These are phyloP conservation scores for Pteropus rufus DNA, from an alignment of 2,797 vertebrate species.

Conservation along the genomic window DNA sequence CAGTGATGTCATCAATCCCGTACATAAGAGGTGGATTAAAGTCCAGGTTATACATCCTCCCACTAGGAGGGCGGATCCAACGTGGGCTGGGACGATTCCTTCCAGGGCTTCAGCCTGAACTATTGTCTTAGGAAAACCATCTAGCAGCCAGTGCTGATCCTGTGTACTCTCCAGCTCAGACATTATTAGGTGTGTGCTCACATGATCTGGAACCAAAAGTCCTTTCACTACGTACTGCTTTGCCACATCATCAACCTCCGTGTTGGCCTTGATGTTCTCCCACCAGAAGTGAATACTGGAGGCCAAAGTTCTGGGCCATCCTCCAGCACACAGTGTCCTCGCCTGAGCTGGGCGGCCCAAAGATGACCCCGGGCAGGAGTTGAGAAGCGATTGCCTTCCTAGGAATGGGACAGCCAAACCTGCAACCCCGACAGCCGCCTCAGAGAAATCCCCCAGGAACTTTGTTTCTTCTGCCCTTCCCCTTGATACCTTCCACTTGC, in stretches of 20 bases:
- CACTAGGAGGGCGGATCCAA: too few relatives aligned
- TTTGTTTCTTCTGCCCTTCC: not conserved
- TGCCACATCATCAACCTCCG: conserved; percentile 88
- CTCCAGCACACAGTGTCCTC: conserved; percentile 94
- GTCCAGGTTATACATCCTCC: too few relatives aligned
- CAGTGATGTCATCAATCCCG: too few relatives aligned
- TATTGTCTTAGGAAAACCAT: conserved; percentile 81
- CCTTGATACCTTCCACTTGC: not conserved
- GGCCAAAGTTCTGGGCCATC: conserved; percentile 91
- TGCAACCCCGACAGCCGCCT: not conserved
- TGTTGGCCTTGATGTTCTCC: conserved; percentile 87
- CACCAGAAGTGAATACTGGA: conserved; percentile 92
- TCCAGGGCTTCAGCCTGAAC: too few relatives aligned
- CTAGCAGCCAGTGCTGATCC: conserved; percentile 90
- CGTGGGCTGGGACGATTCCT: too few relatives aligned
- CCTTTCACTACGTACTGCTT: conserved; percentile 90
- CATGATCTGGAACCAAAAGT: conserved; percentile 91
- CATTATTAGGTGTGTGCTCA: conserved; percentile 92
- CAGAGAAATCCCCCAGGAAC: conserved; percentile 14
- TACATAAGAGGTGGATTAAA: too few relatives aligned
- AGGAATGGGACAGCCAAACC: not conserved
- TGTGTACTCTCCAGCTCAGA: conserved; percentile 88
- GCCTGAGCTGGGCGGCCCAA: conserved; percentile 93
- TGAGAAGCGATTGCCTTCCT: conserved; percentile 87
- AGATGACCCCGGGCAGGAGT: conserved; percentile 91